phyloP scores from a whole-genome alignment of 2,113 vertebrate genomes.

The Toxotes jaculatrix region DNA sequence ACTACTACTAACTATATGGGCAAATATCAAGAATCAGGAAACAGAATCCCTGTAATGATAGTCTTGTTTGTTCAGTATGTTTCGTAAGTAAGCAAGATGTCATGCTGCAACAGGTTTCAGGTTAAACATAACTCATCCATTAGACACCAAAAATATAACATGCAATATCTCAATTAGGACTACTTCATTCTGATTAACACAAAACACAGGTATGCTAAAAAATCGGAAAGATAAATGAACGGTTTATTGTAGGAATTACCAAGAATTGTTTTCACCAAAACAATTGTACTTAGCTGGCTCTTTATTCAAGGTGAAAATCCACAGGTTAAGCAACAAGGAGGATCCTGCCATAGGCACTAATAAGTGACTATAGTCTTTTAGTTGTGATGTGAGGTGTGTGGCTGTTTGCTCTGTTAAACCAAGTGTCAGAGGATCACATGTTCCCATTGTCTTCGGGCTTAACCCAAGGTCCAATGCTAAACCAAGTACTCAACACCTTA shows the following conservation, averaged over 20 bases:
- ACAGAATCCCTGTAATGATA: background rate
- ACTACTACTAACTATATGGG: background rate
- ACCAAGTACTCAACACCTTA: slow-evolving; percentile 31
- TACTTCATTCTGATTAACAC: background rate
- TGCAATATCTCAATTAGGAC: background rate
- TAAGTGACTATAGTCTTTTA: slow-evolving; percentile 55
- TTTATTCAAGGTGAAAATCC: slow-evolving; percentile 82
- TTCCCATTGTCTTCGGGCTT: slow-evolving; percentile 40
- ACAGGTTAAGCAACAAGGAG: slow-evolving; percentile 77
- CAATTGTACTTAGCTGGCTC: slow-evolving; percentile 64
- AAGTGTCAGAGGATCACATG: slow-evolving; percentile 56
- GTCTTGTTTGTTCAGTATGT: no score
- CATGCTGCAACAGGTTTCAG: background rate
- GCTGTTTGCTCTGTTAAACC: slow-evolving; percentile 52
- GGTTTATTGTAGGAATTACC: slow-evolving; percentile 76
- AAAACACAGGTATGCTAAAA: slow-evolving; percentile 8
- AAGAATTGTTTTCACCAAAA: slow-evolving; percentile 53
- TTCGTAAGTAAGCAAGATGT: no score
- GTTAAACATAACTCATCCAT: background rate
- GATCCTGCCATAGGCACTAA: slow-evolving; percentile 59
- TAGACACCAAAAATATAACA: background rate
- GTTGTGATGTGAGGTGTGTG: slow-evolving; percentile 31
- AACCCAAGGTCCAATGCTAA: slow-evolving; percentile 41
- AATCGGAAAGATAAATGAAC: slow-evolving; percentile 66
- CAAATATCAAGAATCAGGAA: background rate